Evolutionary conservation across 2,113 vertebrate species (phyloP), one percentile per base, ranked within the genome.

Genomic region (Hippolais icterina): DNA sequence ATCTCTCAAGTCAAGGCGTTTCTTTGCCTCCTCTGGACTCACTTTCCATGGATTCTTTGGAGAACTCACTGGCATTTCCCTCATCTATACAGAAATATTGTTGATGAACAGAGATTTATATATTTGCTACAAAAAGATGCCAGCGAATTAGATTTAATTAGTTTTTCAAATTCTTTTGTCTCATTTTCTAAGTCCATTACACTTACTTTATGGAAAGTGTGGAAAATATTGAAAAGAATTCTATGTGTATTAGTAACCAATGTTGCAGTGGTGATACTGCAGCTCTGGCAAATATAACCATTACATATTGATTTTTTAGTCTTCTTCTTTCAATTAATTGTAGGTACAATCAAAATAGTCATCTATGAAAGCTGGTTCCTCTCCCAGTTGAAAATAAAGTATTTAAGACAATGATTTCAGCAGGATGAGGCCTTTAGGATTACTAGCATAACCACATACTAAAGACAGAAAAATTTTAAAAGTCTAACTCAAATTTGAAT

Each of bases 11-110:
- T 98, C 98, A 0, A 89, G 83, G 3, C 98, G 98, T 0, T 68
- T 89, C 15, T 87, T 71, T 12, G 84, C 97, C 89, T 98, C 98
- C 57, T 97, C 97, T 9, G 97, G 88, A 69, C 79, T 96, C 74
- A 98, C 97, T 10, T 57, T 94, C 99, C 99, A 99, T 0, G 98
- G 99, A 39, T 95, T 98, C 81, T 99, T 98, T 0, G 98, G 93
- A 6, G 98, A 98, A 86, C 97, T 98, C 15, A 96, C 70, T 0
- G 99, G 99, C 99, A 99, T 99, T 97, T 99, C 99, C 74, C 98
- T 98, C 95, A 99, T 98, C 99, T 99, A 88, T 31, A 82, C 49
- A 94, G 81, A 37, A 41, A 94, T 23, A 96, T 49, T n/a, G 28
- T 29, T 25, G 50, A 31, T 25, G 18, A 19, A 84, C n/a, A 90